These are phyloP conservation scores for Syritta pipiens DNA, from an alignment of 2,888 invertebrate species.

Conservation along the genomic window DNA sequence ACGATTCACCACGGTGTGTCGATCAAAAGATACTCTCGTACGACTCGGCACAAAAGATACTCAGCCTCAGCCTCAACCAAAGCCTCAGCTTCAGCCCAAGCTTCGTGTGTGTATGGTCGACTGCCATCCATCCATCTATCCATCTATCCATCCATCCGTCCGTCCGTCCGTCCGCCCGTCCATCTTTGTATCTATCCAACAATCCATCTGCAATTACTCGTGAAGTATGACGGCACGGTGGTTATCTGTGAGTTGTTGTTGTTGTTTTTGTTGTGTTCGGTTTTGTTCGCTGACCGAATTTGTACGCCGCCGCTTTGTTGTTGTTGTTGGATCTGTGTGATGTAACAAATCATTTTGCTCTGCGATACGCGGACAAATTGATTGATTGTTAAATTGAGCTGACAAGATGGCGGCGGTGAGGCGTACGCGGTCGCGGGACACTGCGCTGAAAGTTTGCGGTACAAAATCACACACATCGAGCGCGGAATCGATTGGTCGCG, in stretches of 20 bases:
- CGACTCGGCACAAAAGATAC: slow-evolving; percentile 1
- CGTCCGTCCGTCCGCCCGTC: slow-evolving; percentile 19
- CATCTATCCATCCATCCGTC: slow-evolving; percentile 31
- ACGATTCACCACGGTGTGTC: slow-evolving; percentile 34
- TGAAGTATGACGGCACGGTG: slow-evolving; percentile 68
- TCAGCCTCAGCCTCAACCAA: not conserved
- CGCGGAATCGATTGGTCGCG: slow-evolving; percentile 36
- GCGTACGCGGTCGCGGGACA: slow-evolving; percentile 20
- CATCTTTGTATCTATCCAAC: slow-evolving; percentile 36
- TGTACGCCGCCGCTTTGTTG: not conserved
- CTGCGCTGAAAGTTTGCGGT: slow-evolving; percentile 25
- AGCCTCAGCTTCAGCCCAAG: not conserved
- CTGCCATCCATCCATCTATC: no score
- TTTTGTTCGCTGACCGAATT: slow-evolving; percentile 66
- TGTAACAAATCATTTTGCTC: slow-evolving; percentile 62
- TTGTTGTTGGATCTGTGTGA: slow-evolving; percentile 19
- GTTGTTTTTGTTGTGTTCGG: slow-evolving; percentile 36
- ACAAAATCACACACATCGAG: slow-evolving; percentile 20
- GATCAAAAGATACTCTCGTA: slow-evolving; percentile 41
- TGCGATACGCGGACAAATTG: slow-evolving; percentile 43
- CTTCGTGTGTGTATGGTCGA: slow-evolving; percentile 1
- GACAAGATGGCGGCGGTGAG: slow-evolving; percentile 38
- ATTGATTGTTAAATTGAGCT: slow-evolving; percentile 66
- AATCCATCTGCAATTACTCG: slow-evolving; percentile 66
- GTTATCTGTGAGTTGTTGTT: slow-evolving; percentile 44